A percentile compares a stretch with the other conserved stretches of the same genome.
Conservation (phyloP, 1,140 invertebrate genomes). For the Myzus persicae region DNA sequence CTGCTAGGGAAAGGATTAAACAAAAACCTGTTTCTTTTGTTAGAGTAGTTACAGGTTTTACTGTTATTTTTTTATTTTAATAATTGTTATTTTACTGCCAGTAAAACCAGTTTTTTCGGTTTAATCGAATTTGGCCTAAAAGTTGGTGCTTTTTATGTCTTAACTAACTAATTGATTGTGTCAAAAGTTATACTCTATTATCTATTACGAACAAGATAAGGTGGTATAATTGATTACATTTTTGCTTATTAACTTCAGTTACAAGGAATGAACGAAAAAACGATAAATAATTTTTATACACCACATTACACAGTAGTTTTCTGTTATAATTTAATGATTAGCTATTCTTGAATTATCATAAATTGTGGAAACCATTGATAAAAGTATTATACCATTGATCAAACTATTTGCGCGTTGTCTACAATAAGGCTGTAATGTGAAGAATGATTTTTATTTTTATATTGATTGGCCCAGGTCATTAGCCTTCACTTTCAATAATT, state of each 20-base stretch:
- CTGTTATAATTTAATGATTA: background rate
- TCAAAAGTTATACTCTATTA: background rate
- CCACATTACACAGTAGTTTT: background rate
- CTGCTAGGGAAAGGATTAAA: background rate
- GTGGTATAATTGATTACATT: background rate
- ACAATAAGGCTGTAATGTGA: background rate
- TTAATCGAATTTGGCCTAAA: background rate
- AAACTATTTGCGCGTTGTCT: background rate
- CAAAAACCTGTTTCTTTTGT: constrained; percentile 48
- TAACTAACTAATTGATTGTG: background rate
- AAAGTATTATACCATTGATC: background rate
- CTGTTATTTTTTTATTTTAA: constrained; percentile 42
- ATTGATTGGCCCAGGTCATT: constrained; percentile 52
- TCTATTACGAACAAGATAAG: background rate
- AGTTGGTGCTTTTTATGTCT: background rate
- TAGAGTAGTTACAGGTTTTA: constrained; percentile 36
- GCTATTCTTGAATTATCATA: background rate
- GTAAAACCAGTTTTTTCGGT: constrained; percentile 37
- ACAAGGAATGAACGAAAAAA: background rate
- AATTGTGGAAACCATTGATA: constrained; percentile 12
- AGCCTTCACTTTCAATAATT: constrained; percentile 52
- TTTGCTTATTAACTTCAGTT: background rate
- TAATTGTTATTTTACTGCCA: constrained; percentile 28
- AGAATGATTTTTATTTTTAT: constrained; percentile 26
- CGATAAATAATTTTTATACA: background rate